Base-by-base conservation (phyloP, 2,888 invertebrate species). In the Rhagophthalmus giganteus region DNA sequence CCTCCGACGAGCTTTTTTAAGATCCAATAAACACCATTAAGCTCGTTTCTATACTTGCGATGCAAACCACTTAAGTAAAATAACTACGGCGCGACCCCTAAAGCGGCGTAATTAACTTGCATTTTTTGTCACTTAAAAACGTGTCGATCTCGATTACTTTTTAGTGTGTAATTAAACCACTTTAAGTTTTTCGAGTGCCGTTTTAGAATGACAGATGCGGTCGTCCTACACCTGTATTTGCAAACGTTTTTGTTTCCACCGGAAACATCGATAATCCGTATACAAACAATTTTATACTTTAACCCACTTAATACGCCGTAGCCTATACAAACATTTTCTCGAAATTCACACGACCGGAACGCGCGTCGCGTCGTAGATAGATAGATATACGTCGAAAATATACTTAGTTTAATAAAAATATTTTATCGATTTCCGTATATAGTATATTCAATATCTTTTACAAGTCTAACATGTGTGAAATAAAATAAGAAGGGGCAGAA, bases 401-500 rank as follows among this genome's bases (percentile, higher is more conserved):
- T n/a, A n/a, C n/a, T 5, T 30, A 30, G 2, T 2, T 3, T 12
- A 34, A 35, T 28, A 34, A 44, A 35, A 34, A 27, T 44, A 44
- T 34, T 44, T 27, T 24, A 13, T 26, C 20, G 44, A 9, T 12
- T 24, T 45, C 37, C 37, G 35, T 37, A n/a, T n/a, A n/a, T n/a
- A 45, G 31, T 42, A 32, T 26, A 33, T 35, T 16, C 25, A 44
- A 31, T 32, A 30, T 15, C 38, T 28, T 47, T 38, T 41, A 35
- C 13, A 35, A 26, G 35, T 38, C 35, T 39, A 49, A 49, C 54
- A 54, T 57, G 57, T 55, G 52, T 55, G 57, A 49, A 55, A 51
- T 54, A 57, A 55, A 52, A 57, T 54, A 51, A 54, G 57, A 57
- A 51, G 55, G 57, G 53, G 54, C 55, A 57, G 54, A 55, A 48